These are phyloP conservation scores for Cerastis rubricosa DNA, from an alignment of 2,888 invertebrate species.

Conservation along the genomic window DNA sequence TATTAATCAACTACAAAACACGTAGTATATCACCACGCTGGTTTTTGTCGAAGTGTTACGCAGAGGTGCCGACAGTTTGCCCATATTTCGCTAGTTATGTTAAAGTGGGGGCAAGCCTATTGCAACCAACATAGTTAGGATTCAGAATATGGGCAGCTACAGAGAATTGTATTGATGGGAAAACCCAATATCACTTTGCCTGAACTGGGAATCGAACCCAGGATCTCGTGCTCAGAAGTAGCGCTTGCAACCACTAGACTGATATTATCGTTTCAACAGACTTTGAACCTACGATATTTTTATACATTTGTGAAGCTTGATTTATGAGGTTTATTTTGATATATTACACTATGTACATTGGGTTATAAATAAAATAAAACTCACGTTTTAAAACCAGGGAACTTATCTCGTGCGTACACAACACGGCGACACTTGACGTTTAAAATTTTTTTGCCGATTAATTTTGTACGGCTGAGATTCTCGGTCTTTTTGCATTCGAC, in stretches of 20 bases:
- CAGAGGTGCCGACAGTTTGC: not conserved
- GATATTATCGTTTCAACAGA: too few relatives aligned
- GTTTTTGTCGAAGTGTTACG: not conserved
- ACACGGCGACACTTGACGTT: too few relatives aligned
- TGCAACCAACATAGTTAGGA: not conserved
- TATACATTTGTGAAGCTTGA: too few relatives aligned
- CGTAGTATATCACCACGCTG: not conserved
- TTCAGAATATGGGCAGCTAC: not conserved
- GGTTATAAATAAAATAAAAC: too few relatives aligned
- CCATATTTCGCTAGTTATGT: not conserved
- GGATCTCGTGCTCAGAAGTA: not conserved
- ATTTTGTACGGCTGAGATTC: too few relatives aligned
- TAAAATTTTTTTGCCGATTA: too few relatives aligned
- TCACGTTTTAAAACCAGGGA: too few relatives aligned
- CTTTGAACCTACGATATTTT: too few relatives aligned
- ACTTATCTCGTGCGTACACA: too few relatives aligned
- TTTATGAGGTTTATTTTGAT: too few relatives aligned
- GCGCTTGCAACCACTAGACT: not conserved
- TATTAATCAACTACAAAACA: not conserved
- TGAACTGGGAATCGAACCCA: not conserved
- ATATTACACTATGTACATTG: too few relatives aligned
- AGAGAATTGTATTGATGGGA: not conserved
- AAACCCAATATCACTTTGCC: not conserved
- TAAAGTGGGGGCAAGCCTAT: not conserved
- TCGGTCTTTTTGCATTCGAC: too few relatives aligned